Base-by-base conservation (phyloP, 2,113 vertebrate genomes). In the Coptodon rendalli region DNA sequence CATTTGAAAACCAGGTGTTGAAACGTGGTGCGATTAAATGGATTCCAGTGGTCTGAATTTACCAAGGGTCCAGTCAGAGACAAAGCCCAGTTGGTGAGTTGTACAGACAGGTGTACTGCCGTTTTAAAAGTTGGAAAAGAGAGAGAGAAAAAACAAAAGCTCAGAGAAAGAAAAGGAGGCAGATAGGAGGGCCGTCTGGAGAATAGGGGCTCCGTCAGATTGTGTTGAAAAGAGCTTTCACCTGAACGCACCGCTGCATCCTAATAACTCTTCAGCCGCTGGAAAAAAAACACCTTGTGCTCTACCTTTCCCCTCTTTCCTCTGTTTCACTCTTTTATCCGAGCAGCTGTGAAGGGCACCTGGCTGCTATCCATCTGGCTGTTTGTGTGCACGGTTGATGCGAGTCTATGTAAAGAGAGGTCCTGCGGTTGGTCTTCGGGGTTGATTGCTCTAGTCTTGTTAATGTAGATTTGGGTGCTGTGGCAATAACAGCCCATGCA, bases 221-320 rank as follows among this genome's bases (percentile, higher is more conserved):
- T 88, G 90, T 93, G 94, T 89, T 95, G 93, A 95, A 94, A 95
- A 91, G 91, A 91, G 86, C 88, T 87, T 92, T 54, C 93, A 94
- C 93, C 89, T 95, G 95, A 96, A 96, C 6, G 95, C 95, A 95
- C 87, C 84, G 61, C 91, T 96, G 95, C 94, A 94, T 94, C 93
- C 93, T 94, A 95, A 96, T 95, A 95, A 95, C 89, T 94, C 85
- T 82, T 93, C 83, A 84, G 84, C 78, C 19, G 53, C 87, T 2
- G 53, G 50, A 87, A 89, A 86, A 89, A 81, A 24, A n/a, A 14
- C 82, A 89, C 56, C 83, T 80, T 81, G 66, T 71, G 63, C 83
- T 82, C 68, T 86, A 36, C 88, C 89, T 86, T 81, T 86, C 52
- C 57, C 45, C 59, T 63, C 79, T 90, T 84, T 87, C 82, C 78